Evolutionary conservation across 1,140 invertebrate genomes (phyloP).

Genomic region (Theocolax elegans): DNA sequence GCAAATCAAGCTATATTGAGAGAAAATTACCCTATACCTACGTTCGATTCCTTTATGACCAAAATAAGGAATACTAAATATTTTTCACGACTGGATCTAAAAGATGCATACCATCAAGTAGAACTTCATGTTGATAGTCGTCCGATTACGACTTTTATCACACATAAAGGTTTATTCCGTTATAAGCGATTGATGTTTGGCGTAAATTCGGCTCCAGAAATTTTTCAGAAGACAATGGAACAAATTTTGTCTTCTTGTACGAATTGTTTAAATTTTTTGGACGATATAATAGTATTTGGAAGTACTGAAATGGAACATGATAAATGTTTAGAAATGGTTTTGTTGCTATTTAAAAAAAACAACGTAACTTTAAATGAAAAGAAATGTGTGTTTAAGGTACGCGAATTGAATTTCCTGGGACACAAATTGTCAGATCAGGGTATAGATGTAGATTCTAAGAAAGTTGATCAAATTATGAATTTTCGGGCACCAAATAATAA

Average conservation of each 20-base stretch:
- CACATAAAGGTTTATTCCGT: constrained; percentile 49
- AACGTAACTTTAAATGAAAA: constrained; percentile 3
- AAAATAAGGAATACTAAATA: constrained; percentile 45
- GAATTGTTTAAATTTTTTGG: constrained; percentile 1
- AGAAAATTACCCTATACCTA: constrained; percentile 51
- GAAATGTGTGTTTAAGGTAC: constrained; percentile 39
- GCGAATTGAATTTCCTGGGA: constrained; percentile 48
- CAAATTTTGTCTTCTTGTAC: constrained; percentile 36
- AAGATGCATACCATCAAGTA: constrained; percentile 50
- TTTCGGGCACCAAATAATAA: constrained; percentile 44
- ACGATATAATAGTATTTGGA: constrained; percentile 13
- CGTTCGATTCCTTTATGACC: constrained; percentile 45
- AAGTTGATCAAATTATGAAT: constrained; percentile 40
- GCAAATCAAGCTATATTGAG: constrained; percentile 48
- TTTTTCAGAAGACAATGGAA: constrained; percentile 47
- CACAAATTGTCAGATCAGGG: constrained; percentile 46
- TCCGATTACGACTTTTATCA: constrained; percentile 45
- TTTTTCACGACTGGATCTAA: constrained; percentile 51
- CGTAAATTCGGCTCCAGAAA: constrained; percentile 44
- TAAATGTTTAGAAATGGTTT: background rate
- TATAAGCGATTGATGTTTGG: constrained; percentile 47
- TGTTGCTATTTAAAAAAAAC: background rate
- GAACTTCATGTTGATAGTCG: constrained; percentile 45
- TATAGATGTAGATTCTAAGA: constrained; percentile 45
- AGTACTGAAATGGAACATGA: background rate